Base-by-base conservation (phyloP, 2,888 invertebrate species). In the Anaspis maculata region DNA sequence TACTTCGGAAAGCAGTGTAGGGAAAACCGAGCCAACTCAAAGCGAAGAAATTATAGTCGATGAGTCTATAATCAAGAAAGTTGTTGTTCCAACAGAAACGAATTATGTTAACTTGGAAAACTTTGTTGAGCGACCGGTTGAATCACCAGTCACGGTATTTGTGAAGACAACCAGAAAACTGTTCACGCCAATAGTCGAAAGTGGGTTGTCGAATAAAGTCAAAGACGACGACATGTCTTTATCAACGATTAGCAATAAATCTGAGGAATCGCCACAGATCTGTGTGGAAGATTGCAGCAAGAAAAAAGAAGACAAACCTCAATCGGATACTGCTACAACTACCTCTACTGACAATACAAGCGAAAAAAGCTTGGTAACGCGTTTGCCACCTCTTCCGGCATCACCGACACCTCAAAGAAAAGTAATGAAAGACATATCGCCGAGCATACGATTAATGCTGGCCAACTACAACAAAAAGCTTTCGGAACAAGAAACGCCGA, bases 111-210 rank as follows among this genome's bases (percentile, higher is more conserved):
- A 27, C 5, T 14, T 3, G 2, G 15, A 15, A 7, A 27, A 15
- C 13, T 11, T 25, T 9, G 3, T 9, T 15, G 11, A 22, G 2
- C 16, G 19, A 16, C 28, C 40, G 3, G 25, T 41, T 21, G 59
- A 57, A 16, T 56, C 61, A 10, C 59, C 70, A 1, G 57, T 62
- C 25, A 83, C 81, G 56, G 74, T 86, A 1, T 82, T 86, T 44
- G 82, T 86, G 0, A 85, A 83, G 61, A 87, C 86, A 0, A 85
- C 83, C 24, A 72, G 84, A 32, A 85, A 83, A 66, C 75, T 86
- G 46, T 86, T 86, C 43, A 82, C 83, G 0, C 81, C 85, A 0
- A 36, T 61, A 15, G 54, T 48, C 25, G 56, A 52, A 48, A 51
- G 42, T 33, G 41, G 42, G 32, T 38, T 32, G 46, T 29, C 21